These are phyloP conservation scores for Andrena dorsata DNA, from an alignment of 2,888 invertebrate genomes.

Conservation along the genomic window DNA sequence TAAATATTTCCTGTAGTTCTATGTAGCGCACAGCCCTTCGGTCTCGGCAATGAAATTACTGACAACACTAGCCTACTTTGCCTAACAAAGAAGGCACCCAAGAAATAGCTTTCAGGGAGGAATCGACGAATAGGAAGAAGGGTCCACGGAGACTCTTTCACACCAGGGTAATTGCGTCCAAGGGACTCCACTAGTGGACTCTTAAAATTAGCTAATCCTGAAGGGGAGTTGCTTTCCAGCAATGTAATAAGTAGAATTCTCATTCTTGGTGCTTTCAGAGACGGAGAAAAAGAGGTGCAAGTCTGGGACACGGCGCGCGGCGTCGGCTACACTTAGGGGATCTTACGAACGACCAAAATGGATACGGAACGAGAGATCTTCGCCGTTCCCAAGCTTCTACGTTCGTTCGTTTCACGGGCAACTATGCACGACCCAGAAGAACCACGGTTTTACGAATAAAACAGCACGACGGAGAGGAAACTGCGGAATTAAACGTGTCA, in stretches of 20 bases:
- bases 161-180: slow-evolving; percentile 12
- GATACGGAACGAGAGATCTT: slow-evolving; percentile 55
- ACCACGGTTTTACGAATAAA: slow-evolving; percentile 22
- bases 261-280: slow-evolving; percentile 12
- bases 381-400: slow-evolving; percentile 21
- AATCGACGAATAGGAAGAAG: slow-evolving; percentile 12
- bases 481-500: slow-evolving; percentile 26
- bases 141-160: not conserved
- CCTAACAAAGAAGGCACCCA: not conserved
- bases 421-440: not conserved
- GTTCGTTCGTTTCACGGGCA: slow-evolving; percentile 25
- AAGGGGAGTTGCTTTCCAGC: slow-evolving; percentile 19
- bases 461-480: slow-evolving; percentile 4
- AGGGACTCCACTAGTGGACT: slow-evolving; percentile 17
- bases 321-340: slow-evolving; percentile 33
- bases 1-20: too few species aligned
- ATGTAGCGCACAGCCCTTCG: too few species aligned
- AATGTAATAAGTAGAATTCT: slow-evolving; percentile 50
- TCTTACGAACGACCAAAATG: slow-evolving; percentile 44
- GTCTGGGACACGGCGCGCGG: slow-evolving; percentile 28
- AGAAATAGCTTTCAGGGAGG: not conserved
- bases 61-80: not conserved
- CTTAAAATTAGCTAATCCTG: slow-evolving; percentile 49
- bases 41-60: not conserved
- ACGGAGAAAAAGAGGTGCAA: slow-evolving; percentile 41